phyloP scores from a whole-genome alignment of 1,140 invertebrate species.

The Brachionus angularis region DNA sequence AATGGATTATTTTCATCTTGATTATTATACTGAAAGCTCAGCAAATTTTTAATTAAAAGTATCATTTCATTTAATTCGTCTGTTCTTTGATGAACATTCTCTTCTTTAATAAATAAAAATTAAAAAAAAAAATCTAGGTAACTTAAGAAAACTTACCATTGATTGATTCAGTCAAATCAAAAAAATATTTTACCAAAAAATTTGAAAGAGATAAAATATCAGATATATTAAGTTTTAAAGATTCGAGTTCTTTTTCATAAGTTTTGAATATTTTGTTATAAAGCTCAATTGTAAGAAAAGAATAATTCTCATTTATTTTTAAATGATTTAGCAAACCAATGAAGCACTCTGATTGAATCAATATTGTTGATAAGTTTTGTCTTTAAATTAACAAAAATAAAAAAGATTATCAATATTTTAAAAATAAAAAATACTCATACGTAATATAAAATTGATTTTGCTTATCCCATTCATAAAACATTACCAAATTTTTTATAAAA shows the following conservation, averaged over 20 bases:
- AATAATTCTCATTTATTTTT: background rate
- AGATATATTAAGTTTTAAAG: background rate
- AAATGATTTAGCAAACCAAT: background rate
- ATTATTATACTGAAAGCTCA: background rate
- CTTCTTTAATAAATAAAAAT: background rate
- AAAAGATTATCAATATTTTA: background rate
- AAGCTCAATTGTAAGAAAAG: background rate
- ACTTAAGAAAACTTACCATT: slow-evolving; percentile 3
- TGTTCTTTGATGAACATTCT: background rate
- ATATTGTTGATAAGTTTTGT: background rate
- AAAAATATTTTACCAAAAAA: slow-evolving; percentile 1
- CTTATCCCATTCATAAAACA: background rate
- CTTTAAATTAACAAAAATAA: background rate
- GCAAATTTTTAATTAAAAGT: slow-evolving; percentile 17
- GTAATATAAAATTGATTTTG: background rate
- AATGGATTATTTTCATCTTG: slow-evolving; percentile 14
- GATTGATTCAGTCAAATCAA: background rate
- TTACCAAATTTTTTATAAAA: slow-evolving; percentile 4
- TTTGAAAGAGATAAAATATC: background rate
- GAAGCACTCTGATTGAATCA: background rate
- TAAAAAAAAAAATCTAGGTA: background rate
- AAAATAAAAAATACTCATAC: background rate
- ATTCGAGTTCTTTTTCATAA: background rate
- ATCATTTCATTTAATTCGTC: slow-evolving; percentile 3
- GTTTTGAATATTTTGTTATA: slow-evolving; percentile 8